phyloP scores from a whole-genome alignment of 2,888 invertebrate genomes.

The Druceiella hillmani region DNA sequence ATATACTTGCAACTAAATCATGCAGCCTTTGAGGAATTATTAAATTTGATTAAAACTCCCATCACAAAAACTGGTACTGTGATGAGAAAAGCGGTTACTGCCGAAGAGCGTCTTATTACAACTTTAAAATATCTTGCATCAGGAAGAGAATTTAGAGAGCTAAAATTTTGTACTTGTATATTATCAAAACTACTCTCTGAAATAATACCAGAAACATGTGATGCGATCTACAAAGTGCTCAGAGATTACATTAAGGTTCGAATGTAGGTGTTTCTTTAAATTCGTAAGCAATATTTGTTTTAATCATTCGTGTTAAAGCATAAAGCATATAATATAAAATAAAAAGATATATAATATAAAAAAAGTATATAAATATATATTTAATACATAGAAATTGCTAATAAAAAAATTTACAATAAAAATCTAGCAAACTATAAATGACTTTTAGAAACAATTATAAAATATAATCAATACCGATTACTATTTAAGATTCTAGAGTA shows the following conservation, averaged over 20 bases:
- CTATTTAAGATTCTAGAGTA: too few species aligned
- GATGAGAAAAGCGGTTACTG: too few species aligned
- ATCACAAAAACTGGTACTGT: too few species aligned
- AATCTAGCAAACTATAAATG: neutral
- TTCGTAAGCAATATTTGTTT: neutral
- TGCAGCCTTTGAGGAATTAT: neutral
- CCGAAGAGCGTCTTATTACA: too few species aligned
- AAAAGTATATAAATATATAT: neutral
- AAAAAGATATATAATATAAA: neutral
- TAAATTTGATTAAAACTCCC: too few species aligned
- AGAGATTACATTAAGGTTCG: constrained; percentile 3
- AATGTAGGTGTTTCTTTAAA: neutral
- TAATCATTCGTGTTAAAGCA: too few species aligned
- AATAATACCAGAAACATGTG: constrained; percentile 12
- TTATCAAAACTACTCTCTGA: neutral
- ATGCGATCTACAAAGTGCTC: constrained; percentile 7
- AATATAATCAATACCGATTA: too few species aligned
- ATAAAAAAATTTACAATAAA: neutral
- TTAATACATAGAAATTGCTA: neutral
- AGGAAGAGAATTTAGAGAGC: constrained; percentile 1
- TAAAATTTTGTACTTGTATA: too few species aligned
- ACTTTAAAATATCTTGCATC: neutral
- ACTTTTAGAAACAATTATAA: too few species aligned
- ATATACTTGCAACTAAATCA: neutral
- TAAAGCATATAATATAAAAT: too few species aligned